Evolutionary conservation across 2,113 vertebrate genomes (phyloP), one percentile per base, ranked within the genome.

Genomic region (Platichthys stellatus): DNA sequence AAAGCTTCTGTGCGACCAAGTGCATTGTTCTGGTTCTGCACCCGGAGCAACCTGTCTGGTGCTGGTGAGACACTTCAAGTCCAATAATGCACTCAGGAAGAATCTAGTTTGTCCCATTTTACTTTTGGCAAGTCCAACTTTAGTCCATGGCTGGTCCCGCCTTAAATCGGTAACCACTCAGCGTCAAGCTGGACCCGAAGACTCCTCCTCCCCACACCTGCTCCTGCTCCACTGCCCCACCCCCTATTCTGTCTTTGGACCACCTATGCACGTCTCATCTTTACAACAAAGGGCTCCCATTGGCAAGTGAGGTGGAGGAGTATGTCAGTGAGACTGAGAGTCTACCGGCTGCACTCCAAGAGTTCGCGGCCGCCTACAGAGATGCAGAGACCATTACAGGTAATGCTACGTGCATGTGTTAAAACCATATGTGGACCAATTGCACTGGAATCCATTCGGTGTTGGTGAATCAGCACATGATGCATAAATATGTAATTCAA

Each of bases 321-420:
- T 97, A 97, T 91, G 95, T 97, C 76, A 96, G 95, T n/a, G 95
- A 98, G 76, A 95, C 93, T 9, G 47, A 51, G 17, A 61, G 78
- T 60, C 86, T 70, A n/a, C 63, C 68, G 0, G 47, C 71, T 35
- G 88, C 88, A 68, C 85, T 91, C 78, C 63, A 61, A 60, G 93
- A 94, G 84, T 91, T 94, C 51, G 71, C 69, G 78, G 92, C 87
- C 81, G 89, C 88, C 86, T 95, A 92, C 94, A 96, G 94, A 91
- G 97, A 99, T 97, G 97, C 97, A 83, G 96, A 96, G 94, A 99
- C 98, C 93, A 98, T 99, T 93, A 99, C 98, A 40, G 98, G 98
- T 99, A 95, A 88, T 71, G 63, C 59, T 81, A 58, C 62, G 69
- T 67, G 17, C 68, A 59, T 49, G 63, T 31, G 5, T 67, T 76